Evolutionary conservation across 2,797 vertebrate species (phyloP), one percentile per base, ranked within the genome.

Genomic region (Alcedo quadribrachys): DNA sequence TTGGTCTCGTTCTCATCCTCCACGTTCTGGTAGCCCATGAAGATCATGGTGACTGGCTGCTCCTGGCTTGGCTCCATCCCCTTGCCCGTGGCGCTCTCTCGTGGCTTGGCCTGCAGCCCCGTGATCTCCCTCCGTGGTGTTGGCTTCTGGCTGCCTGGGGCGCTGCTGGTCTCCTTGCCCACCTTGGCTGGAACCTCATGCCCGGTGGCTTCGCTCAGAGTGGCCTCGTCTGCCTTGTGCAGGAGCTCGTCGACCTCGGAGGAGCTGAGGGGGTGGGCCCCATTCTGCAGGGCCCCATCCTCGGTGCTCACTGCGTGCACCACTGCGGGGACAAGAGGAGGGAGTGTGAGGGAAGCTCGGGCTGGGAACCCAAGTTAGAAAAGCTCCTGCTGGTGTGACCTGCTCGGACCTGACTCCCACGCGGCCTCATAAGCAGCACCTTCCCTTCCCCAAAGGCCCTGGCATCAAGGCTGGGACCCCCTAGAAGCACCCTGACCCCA

Each of bases 21-120:
- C 86, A 99, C 99, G 1, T 97, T 98, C 97, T 99, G 99, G 97
- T 99, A 99, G 20, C 99, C 99, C 98, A 99, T 99, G 95, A 99
- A 99, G 96, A 99, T 98, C 99, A 99, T 99, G 92, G 99, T 99
- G 88, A 99, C 98, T 0, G 99, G 99, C 40, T 98, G 98, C 61
- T 99, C 98, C 1, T 95, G 95, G 63, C 98, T 98, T 1, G 98
- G 97, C 65, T 98, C 98, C 2, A 67, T 65, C 18, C 96, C 96
- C 0, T 96, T 96, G 3, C 97, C 96, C 0, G 81, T 15, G 24
- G 92, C 87, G 75, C 97, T 98, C 48, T 98, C 98, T 90, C 98
- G 95, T 2, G 98, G 96, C 66, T 97, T 95, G 5, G 98, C 93
- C 80, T 98, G 98, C 58, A 98, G 95, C 21, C 98, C 98, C 0